phyloP scores from a whole-genome alignment of 2,113 vertebrate species.

The Sprattus sprattus region DNA sequence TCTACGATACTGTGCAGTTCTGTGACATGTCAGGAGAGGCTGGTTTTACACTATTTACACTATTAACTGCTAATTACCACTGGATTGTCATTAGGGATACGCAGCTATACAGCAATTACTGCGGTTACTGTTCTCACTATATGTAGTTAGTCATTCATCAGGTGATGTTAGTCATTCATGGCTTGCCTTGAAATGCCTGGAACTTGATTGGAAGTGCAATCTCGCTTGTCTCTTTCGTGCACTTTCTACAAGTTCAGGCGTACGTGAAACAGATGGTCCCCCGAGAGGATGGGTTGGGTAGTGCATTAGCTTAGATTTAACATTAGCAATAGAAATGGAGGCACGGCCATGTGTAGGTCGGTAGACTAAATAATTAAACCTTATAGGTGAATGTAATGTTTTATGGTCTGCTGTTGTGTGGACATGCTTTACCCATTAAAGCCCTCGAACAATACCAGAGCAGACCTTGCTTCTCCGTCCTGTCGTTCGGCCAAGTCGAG shows the following conservation, averaged over 20 bases:
- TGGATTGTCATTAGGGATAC: too few relatives aligned
- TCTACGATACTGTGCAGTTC: background rate
- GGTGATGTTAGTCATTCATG: background rate
- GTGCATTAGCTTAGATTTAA: background rate
- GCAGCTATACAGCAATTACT: too few relatives aligned
- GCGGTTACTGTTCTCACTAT: background rate
- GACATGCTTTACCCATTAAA: conserved; percentile 50
- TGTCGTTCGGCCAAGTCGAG: conserved; percentile 47
- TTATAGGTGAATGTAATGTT: conserved; percentile 43
- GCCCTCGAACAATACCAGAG: conserved; percentile 42
- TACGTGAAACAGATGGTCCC: background rate
- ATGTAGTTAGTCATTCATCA: background rate
- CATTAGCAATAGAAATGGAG: background rate
- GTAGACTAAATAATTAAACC: conserved; percentile 39
- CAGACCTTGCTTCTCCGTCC: conserved; percentile 5
- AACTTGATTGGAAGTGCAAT: background rate
- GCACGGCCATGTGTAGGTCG: background rate
- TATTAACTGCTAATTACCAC: background rate
- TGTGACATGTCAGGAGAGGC: background rate
- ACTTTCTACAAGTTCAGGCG: background rate
- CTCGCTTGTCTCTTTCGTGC: background rate
- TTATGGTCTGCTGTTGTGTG: conserved; percentile 36
- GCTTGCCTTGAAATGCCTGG: background rate
- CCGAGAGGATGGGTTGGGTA: background rate
- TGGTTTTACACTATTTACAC: background rate